Percentiles rank a stretch among this genome's conserved stretches.
Evolutionary conservation across 2,888 invertebrate genomes (phyloP).

Genomic region (Polyommatus icarus): DNA sequence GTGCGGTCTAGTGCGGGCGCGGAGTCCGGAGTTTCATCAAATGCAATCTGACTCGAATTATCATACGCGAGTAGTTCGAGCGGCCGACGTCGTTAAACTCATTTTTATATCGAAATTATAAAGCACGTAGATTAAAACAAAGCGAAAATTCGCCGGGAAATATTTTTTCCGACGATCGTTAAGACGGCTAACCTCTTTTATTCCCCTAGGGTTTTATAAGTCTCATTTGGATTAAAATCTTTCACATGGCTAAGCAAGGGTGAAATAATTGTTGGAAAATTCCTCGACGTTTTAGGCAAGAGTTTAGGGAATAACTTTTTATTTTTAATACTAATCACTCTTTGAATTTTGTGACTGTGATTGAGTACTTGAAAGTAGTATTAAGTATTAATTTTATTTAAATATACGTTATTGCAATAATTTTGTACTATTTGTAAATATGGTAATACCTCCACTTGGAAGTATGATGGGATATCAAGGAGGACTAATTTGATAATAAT

Average conservation of each 20-base stretch:
- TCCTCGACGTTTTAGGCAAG: conserved; percentile 32
- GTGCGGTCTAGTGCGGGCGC: conserved; percentile 71
- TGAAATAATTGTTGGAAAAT: conserved; percentile 35
- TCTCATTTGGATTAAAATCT: conserved; percentile 37
- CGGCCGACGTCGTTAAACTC: conserved; percentile 54
- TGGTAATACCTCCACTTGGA: too few species aligned
- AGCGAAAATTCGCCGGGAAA: conserved; percentile 33
- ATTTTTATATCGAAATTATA: conserved; percentile 38
- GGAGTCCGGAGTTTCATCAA: conserved; percentile 66
- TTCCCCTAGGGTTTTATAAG: conserved; percentile 35
- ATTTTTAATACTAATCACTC: conserved; percentile 2
- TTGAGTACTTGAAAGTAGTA: background rate
- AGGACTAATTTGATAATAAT: background rate
- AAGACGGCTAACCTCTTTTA: conserved; percentile 35
- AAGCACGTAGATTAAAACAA: conserved; percentile 33
- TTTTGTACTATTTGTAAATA: too few species aligned
- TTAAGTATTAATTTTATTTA: background rate
- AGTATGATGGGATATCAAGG: background rate
- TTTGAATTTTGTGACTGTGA: background rate
- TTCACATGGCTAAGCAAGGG: conserved; percentile 36
- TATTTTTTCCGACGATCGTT: conserved; percentile 34
- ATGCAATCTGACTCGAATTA: conserved; percentile 72
- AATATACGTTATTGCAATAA: background rate
- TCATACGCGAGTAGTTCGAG: conserved; percentile 65
- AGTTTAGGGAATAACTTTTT: conserved; percentile 30